These are phyloP conservation scores for Drosophila biarmipes DNA, from an alignment of 1,140 invertebrate species.

Conservation along the genomic window DNA sequence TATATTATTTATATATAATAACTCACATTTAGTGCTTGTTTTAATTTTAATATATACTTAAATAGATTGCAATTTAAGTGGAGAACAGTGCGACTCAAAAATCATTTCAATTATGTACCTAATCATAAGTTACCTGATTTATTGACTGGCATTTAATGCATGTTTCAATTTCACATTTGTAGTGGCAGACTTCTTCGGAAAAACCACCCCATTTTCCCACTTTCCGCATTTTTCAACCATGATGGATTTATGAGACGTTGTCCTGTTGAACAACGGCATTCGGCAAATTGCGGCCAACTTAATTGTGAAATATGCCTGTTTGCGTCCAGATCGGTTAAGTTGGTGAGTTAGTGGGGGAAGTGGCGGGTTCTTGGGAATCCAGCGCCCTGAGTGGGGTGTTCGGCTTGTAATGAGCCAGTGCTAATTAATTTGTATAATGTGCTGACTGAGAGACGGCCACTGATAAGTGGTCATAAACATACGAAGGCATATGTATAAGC, in stretches of 20 bases:
- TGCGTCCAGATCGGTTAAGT: not conserved
- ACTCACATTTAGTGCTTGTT: no score
- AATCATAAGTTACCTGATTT: not conserved
- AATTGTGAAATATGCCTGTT: slow-evolving; percentile 59
- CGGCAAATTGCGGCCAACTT: slow-evolving; percentile 56
- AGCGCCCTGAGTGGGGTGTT: not conserved
- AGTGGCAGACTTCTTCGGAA: not conserved
- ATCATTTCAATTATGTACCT: no score
- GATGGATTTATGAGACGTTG: slow-evolving; percentile 54
- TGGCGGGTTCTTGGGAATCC: not conserved
- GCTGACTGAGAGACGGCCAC: slow-evolving; percentile 44
- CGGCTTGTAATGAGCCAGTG: slow-evolving; percentile 45
- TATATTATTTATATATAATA: no score
- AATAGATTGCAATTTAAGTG: not conserved
- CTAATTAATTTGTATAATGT: slow-evolving; percentile 78
- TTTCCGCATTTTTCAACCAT: slow-evolving; percentile 4
- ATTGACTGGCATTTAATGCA: not conserved
- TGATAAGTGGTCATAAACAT: slow-evolving; percentile 66
- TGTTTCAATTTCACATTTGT: slow-evolving; percentile 8
- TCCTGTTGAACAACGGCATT: slow-evolving; percentile 49
- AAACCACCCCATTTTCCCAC: slow-evolving; percentile 1
- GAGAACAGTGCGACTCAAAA: not conserved
- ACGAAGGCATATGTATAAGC: slow-evolving; percentile 48
- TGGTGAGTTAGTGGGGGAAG: slow-evolving; percentile 1
- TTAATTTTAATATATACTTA: no score